phyloP scores from a whole-genome alignment of 2,797 vertebrate genomes.

The Carapus acus region DNA sequence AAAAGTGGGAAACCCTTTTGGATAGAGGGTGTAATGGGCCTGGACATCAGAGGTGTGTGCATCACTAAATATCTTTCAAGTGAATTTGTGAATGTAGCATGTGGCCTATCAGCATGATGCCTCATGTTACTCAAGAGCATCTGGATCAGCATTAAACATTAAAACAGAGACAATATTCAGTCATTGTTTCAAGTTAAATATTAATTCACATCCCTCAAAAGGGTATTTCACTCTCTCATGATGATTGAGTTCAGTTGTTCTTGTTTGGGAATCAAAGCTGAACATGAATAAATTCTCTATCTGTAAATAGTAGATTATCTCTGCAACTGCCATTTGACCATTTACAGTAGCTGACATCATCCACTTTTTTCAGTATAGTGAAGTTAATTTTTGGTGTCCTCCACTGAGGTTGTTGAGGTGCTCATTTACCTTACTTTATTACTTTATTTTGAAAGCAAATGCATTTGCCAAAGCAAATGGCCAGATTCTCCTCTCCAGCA shows the following conservation, averaged over 20 bases:
- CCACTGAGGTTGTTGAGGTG: too few species aligned
- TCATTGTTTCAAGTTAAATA: conserved; percentile 61
- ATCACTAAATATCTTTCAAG: conserved; percentile 15
- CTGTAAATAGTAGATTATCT: conserved; percentile 8
- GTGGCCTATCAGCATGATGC: conserved; percentile 55
- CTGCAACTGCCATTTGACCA: too few species aligned
- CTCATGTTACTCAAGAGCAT: conserved; percentile 74
- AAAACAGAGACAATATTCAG: conserved; percentile 51
- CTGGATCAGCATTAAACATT: conserved; percentile 75
- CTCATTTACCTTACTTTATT: too few species aligned
- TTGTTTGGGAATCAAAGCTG: neutral
- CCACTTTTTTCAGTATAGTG: too few species aligned
- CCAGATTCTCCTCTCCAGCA: too few species aligned
- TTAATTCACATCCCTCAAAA: conserved; percentile 53
- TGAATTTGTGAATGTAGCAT: conserved; percentile 27
- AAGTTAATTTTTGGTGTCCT: too few species aligned
- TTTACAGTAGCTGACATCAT: too few species aligned
- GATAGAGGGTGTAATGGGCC: conserved; percentile 23
- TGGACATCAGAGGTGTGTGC: conserved; percentile 17
- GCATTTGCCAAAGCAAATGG: too few species aligned
- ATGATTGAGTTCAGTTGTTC: conserved; percentile 31
- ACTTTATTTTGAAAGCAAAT: too few species aligned
- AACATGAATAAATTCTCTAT: conserved; percentile 15
- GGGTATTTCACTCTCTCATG: conserved; percentile 33
- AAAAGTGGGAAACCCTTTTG: too few species aligned